Percentiles rank a stretch among this genome's conserved stretches.
Evolutionary conservation across 2,888 invertebrate genomes (phyloP).

Genomic region (Fragum fragum): DNA sequence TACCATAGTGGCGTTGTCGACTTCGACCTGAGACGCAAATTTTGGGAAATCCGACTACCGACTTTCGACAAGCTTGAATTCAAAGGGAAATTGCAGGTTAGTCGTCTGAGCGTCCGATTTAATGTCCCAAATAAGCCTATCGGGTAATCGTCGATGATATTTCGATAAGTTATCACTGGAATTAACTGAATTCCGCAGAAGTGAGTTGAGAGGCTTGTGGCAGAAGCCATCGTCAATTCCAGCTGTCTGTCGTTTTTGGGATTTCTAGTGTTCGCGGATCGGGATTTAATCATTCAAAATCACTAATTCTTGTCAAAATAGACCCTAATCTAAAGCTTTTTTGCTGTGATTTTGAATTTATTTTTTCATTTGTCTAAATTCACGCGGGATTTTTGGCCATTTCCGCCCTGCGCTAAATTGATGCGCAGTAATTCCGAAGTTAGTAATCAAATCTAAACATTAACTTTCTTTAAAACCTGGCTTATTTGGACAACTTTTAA

Average conservation of each 20-base stretch:
- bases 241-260: not conserved
- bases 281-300: not conserved
- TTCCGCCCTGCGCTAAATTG: conserved; percentile 2
- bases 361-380: not conserved
- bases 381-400: not conserved
- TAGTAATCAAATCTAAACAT: not conserved
- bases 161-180: not conserved
- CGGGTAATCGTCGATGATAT: not conserved
- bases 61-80: conserved; percentile 1
- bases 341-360: not conserved
- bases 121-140: not conserved
- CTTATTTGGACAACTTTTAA: not conserved
- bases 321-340: not conserved
- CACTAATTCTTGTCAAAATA: not conserved
- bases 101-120: not conserved
- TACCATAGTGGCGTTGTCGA: conserved; percentile 7
- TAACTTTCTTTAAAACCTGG: not conserved
- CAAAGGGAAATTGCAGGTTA: not conserved
- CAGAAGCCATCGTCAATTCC: not conserved
- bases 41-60: not conserved
- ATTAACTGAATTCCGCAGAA: not conserved
- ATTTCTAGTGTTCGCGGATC: not conserved
- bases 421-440: not conserved
- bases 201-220: not conserved
- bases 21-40: not conserved